Evolutionary conservation across 2,113 vertebrate species (phyloP).

Genomic region (Callospermophilus lateralis): DNA sequence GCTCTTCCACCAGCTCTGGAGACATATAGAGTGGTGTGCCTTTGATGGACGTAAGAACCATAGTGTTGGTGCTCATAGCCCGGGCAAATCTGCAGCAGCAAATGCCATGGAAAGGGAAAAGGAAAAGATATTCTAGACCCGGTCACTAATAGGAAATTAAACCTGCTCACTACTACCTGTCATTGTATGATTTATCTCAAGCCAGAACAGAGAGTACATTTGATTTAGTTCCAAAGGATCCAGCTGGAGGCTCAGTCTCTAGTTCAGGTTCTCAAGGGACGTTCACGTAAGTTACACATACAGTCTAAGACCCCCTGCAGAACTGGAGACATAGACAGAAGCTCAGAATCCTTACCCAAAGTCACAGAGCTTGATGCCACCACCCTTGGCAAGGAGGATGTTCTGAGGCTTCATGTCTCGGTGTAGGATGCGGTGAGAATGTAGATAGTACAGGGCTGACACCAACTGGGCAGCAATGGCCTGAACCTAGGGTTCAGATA

Average conservation of each 20-base stretch:
- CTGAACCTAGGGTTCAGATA: slow-evolving; percentile 87
- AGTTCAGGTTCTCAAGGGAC: slow-evolving; percentile 43
- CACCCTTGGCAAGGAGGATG: slow-evolving; percentile 95
- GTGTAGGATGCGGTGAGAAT: slow-evolving; percentile 98
- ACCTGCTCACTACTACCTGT: background rate
- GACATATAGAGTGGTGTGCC: slow-evolving; percentile 99
- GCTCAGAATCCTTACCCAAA: slow-evolving; percentile 91
- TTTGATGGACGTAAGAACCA: slow-evolving; percentile 98
- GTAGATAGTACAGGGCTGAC: slow-evolving; percentile 98
- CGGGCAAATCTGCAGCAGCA: slow-evolving; percentile 93
- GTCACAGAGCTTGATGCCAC: slow-evolving; percentile 97
- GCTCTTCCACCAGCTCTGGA: slow-evolving; percentile 96
- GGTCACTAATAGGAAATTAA: background rate
- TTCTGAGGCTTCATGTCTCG: slow-evolving; percentile 99
- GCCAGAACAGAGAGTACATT: slow-evolving; percentile 15
- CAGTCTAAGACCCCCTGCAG: background rate
- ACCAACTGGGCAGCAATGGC: slow-evolving; percentile 96
- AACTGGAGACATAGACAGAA: background rate
- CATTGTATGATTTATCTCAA: background rate
- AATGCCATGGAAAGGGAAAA: background rate
- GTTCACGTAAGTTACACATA: background rate
- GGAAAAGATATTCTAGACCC: background rate
- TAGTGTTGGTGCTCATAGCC: slow-evolving; percentile 96
- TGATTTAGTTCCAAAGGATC: background rate
- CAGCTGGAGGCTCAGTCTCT: background rate